Evolutionary conservation across 2,888 invertebrate genomes (phyloP), one percentile per base, ranked within the genome.

Genomic region (Torymus texanus): DNA sequence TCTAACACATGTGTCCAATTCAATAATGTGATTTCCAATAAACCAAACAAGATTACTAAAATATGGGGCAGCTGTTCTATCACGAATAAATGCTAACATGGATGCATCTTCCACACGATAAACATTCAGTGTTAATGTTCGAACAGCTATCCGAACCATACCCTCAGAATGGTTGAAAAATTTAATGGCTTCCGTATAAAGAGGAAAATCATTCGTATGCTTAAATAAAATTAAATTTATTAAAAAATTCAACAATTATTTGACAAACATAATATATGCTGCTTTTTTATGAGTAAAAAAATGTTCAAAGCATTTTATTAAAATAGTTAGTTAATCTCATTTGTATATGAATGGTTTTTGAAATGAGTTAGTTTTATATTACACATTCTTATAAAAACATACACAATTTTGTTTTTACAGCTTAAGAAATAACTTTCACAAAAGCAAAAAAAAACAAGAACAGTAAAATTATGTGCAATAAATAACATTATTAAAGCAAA

Each of bases 31-130:
- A 91, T 97, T 98, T 74, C 98, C 98, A 87, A 99, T 98, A 88
- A 98, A 98, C 98, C 98, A 99, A 62, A 99, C 98, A 77, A 99
- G 93, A 91, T 99, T 99, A 84, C 98, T 98, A 90, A 99, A 98
- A 91, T 99, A 99, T 0, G 98, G 98, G 50, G 98, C 98, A 12
- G 98, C 98, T 56, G 99, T 98, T 91, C 96, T 95, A 91, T 98
- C 97, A 87, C 97, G 92, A 84, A 99, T 98, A 90, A 98, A 99
- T 83, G 95, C 93, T 83, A 98, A 92, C 98, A 99, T 99, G 80
- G 97, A 97, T 65, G 94, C 94, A 90, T 98, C 98, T 87, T 97
- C 96, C 55, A 98, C 98, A 91, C 94, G 92, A 88, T 98, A 99
- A 0, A 99, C 98, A 91, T 99, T 99, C 61, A 99, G 92, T 0